Conservation (phyloP, 2,113 vertebrate species). For the Vicugna pacos region DNA sequence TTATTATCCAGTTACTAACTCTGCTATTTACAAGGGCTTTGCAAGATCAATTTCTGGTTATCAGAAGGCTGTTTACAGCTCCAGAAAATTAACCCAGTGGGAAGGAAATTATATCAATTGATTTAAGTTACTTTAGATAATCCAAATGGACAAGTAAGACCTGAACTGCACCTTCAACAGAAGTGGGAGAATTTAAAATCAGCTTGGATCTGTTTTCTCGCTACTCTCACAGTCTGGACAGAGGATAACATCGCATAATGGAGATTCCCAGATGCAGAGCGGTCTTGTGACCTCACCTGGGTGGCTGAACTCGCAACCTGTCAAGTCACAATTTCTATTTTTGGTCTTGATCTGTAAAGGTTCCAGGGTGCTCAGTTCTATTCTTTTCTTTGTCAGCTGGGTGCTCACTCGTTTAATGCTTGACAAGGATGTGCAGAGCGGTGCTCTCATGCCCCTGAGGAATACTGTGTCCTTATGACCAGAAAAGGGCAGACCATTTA, state of each 20-base stretch:
- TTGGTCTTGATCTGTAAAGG: neutral
- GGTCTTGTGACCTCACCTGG: neutral
- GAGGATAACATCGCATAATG: neutral
- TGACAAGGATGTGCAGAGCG: neutral
- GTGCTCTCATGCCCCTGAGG: neutral
- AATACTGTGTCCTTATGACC: neutral
- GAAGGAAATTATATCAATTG: neutral
- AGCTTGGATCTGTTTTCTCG: neutral
- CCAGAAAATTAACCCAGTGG: neutral
- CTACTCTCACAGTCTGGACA: fast-evolving
- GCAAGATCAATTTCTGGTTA: neutral
- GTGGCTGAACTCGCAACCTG: neutral
- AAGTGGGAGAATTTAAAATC: neutral
- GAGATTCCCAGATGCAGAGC: neutral
- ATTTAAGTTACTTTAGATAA: neutral
- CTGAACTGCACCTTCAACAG: neutral
- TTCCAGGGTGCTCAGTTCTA: neutral
- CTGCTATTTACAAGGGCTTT: neutral
- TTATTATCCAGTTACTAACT: neutral
- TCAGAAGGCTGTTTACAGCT: neutral
- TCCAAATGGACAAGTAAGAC: neutral
- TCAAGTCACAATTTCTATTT: neutral
- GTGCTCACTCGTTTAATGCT: neutral
- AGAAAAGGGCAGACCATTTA: neutral
- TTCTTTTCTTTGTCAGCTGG: neutral